Evolutionary conservation across 2,888 invertebrate genomes (phyloP).

Genomic region (Junonia oenone): DNA sequence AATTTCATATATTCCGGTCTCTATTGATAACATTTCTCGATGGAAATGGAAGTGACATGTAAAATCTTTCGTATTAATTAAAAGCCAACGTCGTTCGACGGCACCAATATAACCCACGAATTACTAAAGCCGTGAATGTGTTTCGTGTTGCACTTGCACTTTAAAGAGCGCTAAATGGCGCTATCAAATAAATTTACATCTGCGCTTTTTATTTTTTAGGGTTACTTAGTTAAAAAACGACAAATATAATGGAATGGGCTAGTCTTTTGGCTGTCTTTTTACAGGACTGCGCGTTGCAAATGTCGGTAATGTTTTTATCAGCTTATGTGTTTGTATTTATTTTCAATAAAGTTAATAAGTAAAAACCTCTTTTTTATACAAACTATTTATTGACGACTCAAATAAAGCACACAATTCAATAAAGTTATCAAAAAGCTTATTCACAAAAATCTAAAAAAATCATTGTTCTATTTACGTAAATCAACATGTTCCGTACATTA

Average conservation of each 20-base stretch:
- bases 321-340: too few relatives aligned
- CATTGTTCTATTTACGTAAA: constrained; percentile 20
- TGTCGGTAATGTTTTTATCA: too few relatives aligned
- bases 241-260: neutral
- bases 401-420: too few relatives aligned
- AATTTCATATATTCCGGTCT: too few relatives aligned
- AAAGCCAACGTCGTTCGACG: neutral
- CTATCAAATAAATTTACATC: constrained; percentile 19
- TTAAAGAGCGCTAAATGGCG: constrained; percentile 1
- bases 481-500: neutral
- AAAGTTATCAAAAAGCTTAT: too few relatives aligned
- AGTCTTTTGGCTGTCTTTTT: too few relatives aligned
- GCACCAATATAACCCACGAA: neutral
- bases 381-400: too few relatives aligned
- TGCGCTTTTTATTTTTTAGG: neutral
- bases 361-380: too few relatives aligned
- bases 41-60: constrained; percentile 35
- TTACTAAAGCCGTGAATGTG: neutral
- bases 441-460: too few relatives aligned
- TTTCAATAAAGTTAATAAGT: too few relatives aligned
- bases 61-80: neutral
- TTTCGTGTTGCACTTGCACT: neutral
- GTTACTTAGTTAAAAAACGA: neutral
- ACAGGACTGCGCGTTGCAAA: too few relatives aligned
- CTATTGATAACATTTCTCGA: too few relatives aligned